phyloP scores from a whole-genome alignment of 2,888 invertebrate species.

The Tipula lateralis region DNA sequence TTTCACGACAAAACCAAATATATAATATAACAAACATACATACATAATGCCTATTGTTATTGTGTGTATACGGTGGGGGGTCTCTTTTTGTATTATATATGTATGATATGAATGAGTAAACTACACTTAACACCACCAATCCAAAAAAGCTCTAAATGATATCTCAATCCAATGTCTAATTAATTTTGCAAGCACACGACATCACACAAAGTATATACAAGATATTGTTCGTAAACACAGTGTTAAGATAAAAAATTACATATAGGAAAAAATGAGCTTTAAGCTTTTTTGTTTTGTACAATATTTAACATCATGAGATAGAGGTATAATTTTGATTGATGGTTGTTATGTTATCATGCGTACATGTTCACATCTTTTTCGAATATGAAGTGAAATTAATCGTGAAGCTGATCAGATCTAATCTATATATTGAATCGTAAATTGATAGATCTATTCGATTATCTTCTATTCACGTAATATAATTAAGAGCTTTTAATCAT shows the following conservation, averaged over 20 bases:
- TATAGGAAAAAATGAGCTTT: not conserved
- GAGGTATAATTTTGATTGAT: slow-evolving; percentile 15
- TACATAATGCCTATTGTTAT: not conserved
- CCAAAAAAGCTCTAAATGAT: no score
- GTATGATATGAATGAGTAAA: not conserved
- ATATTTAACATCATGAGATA: not conserved
- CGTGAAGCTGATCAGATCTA: not conserved
- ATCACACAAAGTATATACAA: no score
- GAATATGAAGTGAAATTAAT: not conserved
- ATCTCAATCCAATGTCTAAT: no score
- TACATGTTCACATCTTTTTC: not conserved
- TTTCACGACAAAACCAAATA: not conserved
- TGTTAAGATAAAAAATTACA: not conserved
- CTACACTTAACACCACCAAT: no score
- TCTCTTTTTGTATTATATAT: not conserved
- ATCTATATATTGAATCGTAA: not conserved
- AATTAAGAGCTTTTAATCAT: no score
- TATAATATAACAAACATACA: not conserved
- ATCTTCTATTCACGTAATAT: not conserved
- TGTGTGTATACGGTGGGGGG: not conserved
- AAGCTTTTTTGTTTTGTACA: not conserved
- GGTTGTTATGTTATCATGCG: not conserved
- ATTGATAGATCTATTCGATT: not conserved
- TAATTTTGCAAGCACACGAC: no score
- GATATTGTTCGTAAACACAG: not conserved